Evolutionary conservation across 2,113 vertebrate species (phyloP).

Genomic region (Cettia cetti): DNA sequence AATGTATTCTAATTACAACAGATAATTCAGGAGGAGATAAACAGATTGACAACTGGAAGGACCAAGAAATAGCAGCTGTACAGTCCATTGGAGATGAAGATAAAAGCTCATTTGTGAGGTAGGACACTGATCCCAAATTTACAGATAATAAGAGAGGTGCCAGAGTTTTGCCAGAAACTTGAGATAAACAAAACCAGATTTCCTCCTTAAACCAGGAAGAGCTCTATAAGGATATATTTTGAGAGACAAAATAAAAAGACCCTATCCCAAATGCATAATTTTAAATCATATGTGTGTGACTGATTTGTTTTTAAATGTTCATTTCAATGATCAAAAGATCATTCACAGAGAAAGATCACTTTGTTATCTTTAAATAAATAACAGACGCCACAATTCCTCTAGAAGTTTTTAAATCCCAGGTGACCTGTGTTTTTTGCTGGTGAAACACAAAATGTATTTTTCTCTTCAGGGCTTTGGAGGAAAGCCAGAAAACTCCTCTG

Average conservation of each 20-base stretch:
- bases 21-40: conserved; percentile 60
- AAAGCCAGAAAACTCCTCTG: conserved; percentile 19
- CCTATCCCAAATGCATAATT: not conserved
- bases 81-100: not conserved
- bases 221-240: not conserved
- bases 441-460: conserved; percentile 8
- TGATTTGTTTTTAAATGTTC: not conserved
- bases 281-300: not conserved
- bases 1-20: conserved; percentile 55
- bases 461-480: not conserved
- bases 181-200: not conserved
- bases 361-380: not conserved
- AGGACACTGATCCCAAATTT: not conserved
- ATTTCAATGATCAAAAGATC: not conserved
- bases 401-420: conserved; percentile 26
- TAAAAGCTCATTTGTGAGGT: not conserved
- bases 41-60: conserved; percentile 44
- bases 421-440: not conserved
- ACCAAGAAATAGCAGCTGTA: conserved; percentile 11
- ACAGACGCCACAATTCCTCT: not conserved
- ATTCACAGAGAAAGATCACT: not conserved
- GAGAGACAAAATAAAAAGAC: not conserved
- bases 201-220: not conserved
- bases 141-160: not conserved
- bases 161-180: not conserved